phyloP scores from a whole-genome alignment of 2,888 invertebrate genomes.

The Dasysyrphus tricinctus region DNA sequence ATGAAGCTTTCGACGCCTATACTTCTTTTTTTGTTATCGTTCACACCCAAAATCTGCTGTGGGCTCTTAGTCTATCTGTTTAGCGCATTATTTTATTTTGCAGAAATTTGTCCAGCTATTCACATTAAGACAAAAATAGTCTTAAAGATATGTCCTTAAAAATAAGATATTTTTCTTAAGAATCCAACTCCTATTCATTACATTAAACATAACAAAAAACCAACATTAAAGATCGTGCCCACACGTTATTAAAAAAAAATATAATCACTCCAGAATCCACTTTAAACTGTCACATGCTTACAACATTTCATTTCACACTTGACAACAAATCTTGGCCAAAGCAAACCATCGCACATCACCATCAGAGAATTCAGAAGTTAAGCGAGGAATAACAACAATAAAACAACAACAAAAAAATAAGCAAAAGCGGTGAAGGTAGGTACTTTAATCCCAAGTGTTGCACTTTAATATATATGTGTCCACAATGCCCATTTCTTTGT shows the following conservation, averaged over 20 bases:
- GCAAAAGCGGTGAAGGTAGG: not conserved
- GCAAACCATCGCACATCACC: constrained; percentile 1
- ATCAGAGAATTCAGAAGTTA: constrained; percentile 10
- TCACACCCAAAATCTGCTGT: too few species aligned
- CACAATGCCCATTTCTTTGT: constrained; percentile 56
- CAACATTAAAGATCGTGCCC: not conserved
- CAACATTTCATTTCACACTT: constrained; percentile 67
- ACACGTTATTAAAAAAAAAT: not conserved
- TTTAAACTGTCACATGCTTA: constrained; percentile 67
- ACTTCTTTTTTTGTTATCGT: too few species aligned
- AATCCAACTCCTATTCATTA: not conserved
- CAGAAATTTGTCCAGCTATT: too few species aligned
- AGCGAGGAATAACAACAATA: constrained; percentile 14
- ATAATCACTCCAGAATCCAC: constrained; percentile 31
- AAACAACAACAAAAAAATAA: not conserved
- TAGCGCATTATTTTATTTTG: too few species aligned
- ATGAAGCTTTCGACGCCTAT: too few species aligned
- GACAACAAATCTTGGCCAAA: constrained; percentile 52
- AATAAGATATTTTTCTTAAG: not conserved
- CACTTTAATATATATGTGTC: constrained; percentile 19
- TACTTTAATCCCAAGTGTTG: constrained; percentile 45
- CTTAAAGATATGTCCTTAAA: not conserved
- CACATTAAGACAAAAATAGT: too few species aligned
- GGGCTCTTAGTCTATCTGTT: too few species aligned
- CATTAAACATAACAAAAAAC: not conserved